These are phyloP conservation scores for Amphipyra berbera DNA, from an alignment of 2,888 invertebrate species.

Conservation along the genomic window DNA sequence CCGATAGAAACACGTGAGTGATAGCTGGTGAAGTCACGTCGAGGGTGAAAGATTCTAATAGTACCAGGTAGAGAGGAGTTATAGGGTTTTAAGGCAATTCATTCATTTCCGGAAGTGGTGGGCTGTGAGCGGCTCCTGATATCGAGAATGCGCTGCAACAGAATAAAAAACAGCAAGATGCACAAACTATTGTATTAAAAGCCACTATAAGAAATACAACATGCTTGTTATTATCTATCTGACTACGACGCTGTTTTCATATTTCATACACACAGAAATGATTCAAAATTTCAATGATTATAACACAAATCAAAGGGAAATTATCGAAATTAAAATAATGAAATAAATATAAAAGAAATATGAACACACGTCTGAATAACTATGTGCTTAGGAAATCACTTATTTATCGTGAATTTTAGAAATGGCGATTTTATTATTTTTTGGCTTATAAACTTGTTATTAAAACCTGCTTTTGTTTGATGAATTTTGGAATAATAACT, in stretches of 20 bases:
- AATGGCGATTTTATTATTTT: constrained; percentile 3
- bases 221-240: constrained; percentile 66
- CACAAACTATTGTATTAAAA: constrained; percentile 80
- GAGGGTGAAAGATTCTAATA: constrained; percentile 44
- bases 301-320: constrained; percentile 32
- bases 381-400: constrained; percentile 35
- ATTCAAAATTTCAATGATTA: constrained; percentile 16
- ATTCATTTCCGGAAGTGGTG: constrained; percentile 76
- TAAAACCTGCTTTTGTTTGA: too few relatives aligned
- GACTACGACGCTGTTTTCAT: constrained; percentile 50
- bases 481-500: too few relatives aligned
- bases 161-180: constrained; percentile 85
- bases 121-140: constrained; percentile 81
- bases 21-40: constrained; percentile 23
- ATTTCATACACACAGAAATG: constrained; percentile 43
- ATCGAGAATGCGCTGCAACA: constrained; percentile 86
- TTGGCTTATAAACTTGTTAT: constrained; percentile 15
- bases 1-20: constrained; percentile 22
- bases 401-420: constrained; percentile 11
- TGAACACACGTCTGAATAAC: constrained; percentile 48
- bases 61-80: constrained; percentile 51
- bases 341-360: constrained; percentile 46
- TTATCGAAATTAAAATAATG: constrained; percentile 28
- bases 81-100: constrained; percentile 69
- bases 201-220: constrained; percentile 68